These are phyloP conservation scores for Neopipo cinnamomea DNA, from an alignment of 2,113 vertebrate species.

Conservation along the genomic window DNA sequence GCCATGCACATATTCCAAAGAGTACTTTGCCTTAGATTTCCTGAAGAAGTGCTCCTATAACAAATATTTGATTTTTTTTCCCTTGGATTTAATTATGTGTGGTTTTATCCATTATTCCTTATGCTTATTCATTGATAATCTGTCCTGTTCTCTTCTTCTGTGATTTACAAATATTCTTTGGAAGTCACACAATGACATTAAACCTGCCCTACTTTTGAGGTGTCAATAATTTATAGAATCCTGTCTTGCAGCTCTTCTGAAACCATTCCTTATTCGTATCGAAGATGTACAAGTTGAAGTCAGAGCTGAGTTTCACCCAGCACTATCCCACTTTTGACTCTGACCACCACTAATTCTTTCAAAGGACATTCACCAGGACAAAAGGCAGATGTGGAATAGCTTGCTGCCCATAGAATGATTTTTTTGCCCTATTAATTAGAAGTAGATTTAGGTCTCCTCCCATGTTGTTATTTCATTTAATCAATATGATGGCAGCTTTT, in stretches of 20 bases:
- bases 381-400: background rate
- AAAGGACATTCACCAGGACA: background rate
- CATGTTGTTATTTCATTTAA: background rate
- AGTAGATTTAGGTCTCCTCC: background rate
- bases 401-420: background rate
- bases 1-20: background rate
- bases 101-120: background rate
- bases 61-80: background rate
- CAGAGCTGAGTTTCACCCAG: background rate
- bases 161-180: background rate
- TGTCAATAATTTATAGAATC: background rate
- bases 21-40: background rate
- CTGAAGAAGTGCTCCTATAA: background rate
- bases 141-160: background rate
- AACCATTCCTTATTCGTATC: background rate
- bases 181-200: background rate
- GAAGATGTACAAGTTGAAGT: background rate
- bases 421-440: background rate
- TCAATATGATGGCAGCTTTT: background rate
- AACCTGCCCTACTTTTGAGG: background rate
- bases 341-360: background rate
- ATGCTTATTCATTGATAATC: background rate
- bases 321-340: accelerated
- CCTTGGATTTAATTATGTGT: background rate
- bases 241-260: background rate